Evolutionary conservation across 2,888 invertebrate species (phyloP), one percentile per base, ranked within the genome.

Genomic region (Noctua pronuba): DNA sequence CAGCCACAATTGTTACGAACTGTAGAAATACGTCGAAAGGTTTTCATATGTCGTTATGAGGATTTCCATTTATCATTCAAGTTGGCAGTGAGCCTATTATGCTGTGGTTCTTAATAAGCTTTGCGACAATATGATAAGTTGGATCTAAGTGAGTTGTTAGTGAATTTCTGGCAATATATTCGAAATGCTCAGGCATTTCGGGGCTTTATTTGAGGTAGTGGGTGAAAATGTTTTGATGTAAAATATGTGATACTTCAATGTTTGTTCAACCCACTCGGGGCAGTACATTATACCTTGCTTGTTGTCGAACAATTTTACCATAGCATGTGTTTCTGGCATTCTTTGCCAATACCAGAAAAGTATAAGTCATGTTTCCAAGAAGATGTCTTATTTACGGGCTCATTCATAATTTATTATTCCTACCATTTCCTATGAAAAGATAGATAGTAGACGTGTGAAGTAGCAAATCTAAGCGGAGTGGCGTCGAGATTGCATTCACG

Each of bases 401-500:
- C n/a, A 65, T 6, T 38, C 6, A 55, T 38, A 52, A 16, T 80
- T 75, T 31, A 72, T 72, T 55, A 75, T 73, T 68, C 5, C 1
- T 31, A 49, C 21, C 18, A 75, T 71, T 70, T 52, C n/a, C n/a
- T 60, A 70, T 1, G 64, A 52, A 64, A n/a, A 79, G 62, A 81
- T 75, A 75, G 65, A 75, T 74, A 79, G 68, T 71, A 46, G 67
- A 71, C 35, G 73, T 66, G 79, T 79, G 73, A 84, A 81, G 84
- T 83, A 83, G 80, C 73, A 87, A 90, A 88, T 88, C 88, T 87
- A 88, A 88, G 81, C 85, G 80, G 77, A 85, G 73, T 83, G 85
- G 88, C 86, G 79, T 87, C 85, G 90, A 91, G 90, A 92, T 92
- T 92, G 94, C 93, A 93, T 91, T 90, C 91, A 88, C 88, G 88